Evolutionary conservation across 2,888 invertebrate genomes (phyloP).

Genomic region (Monoplex corrugatus): DNA sequence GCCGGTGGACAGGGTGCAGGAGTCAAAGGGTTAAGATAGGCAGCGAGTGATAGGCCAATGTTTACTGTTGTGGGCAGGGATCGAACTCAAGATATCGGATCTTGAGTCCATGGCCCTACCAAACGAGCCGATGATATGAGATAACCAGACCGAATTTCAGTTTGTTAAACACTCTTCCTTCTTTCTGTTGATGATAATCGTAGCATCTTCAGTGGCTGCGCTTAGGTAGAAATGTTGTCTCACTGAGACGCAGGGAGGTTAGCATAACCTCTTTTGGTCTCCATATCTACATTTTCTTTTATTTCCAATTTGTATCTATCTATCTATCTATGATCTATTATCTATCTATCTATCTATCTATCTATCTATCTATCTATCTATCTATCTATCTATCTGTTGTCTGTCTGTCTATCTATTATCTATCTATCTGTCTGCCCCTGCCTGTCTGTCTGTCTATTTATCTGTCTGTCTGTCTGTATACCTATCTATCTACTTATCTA

Average conservation of each 20-base stretch:
- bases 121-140: too few species aligned
- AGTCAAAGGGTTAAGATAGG: too few species aligned
- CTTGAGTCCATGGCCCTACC: too few species aligned
- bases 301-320: background rate
- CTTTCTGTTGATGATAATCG: too few species aligned
- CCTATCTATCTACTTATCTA: background rate
- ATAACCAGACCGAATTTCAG: too few species aligned
- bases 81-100: too few species aligned
- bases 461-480: background rate
- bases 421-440: background rate
- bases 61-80: too few species aligned
- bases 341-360: background rate
- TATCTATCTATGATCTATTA: background rate
- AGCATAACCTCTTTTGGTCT: background rate
- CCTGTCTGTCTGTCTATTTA: background rate
- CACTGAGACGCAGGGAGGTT: background rate
- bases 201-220: too few species aligned
- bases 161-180: too few species aligned
- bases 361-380: background rate
- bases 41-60: too few species aligned
- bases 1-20: too few species aligned
- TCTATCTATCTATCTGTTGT: background rate
- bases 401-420: background rate
- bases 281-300: background rate
- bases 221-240: background rate